Evolutionary conservation across 2,888 invertebrate species (phyloP).

Genomic region (Caenorhabditis japonica): DNA sequence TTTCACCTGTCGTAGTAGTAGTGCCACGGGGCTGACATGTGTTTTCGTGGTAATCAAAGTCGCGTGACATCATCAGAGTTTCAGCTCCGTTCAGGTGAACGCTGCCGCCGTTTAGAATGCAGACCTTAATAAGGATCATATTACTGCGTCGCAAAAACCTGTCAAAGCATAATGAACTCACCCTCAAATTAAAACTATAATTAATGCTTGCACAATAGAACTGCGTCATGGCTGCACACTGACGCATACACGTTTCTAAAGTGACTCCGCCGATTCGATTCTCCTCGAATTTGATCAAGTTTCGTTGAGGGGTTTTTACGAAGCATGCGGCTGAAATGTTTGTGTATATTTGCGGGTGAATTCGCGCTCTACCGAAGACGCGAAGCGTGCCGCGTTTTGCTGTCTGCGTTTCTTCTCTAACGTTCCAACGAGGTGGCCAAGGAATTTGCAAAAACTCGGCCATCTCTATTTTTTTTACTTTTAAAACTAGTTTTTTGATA

Average conservation of each 20-base stretch:
- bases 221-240: constrained; percentile 26
- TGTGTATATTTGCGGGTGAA: no score
- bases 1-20: constrained; percentile 8
- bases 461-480: no score
- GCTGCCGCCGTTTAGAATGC: constrained; percentile 57
- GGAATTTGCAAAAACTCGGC: no score
- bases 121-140: constrained; percentile 27
- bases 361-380: no score
- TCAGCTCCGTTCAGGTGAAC: constrained; percentile 48
- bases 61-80: constrained; percentile 21
- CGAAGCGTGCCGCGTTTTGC: no score
- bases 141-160: no score
- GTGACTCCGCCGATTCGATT: constrained; percentile 29
- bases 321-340: constrained; percentile 31
- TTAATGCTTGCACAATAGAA: constrained; percentile 60
- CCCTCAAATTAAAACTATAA: constrained; percentile 44
- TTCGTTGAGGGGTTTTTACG: constrained; percentile 11
- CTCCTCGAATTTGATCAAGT: constrained; percentile 41
- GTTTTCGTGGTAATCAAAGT: constrained; percentile 57
- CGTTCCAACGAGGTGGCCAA: no score
- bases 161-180: no score
- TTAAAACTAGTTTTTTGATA: no score
- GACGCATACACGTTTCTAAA: constrained; percentile 46
- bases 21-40: constrained; percentile 46
- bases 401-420: no score